Evolutionary conservation across 1,140 invertebrate genomes (phyloP).

Genomic region (Physella acuta): DNA sequence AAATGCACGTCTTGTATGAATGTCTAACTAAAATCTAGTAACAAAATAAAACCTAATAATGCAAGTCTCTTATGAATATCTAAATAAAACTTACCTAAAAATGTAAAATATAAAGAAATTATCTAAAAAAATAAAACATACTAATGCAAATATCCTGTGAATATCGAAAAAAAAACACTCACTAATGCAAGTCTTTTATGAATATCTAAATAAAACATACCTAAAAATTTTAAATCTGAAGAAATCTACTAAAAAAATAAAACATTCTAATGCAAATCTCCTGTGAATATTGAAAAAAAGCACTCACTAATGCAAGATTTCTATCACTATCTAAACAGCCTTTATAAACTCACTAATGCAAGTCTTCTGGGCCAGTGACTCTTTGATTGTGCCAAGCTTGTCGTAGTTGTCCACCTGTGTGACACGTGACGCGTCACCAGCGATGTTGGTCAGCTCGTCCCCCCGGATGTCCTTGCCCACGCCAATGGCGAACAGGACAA

Average conservation of each 20-base stretch:
- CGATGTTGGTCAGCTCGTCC: conserved; percentile 30
- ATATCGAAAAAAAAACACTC: not conserved
- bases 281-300: not conserved
- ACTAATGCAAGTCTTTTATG: not conserved
- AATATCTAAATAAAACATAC: not conserved
- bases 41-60: not conserved
- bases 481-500: conserved; percentile 39
- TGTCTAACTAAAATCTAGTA: too few species aligned
- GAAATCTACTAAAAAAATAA: not conserved
- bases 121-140: too few species aligned
- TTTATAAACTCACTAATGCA: not conserved
- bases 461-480: conserved; percentile 28
- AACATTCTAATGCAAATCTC: not conserved
- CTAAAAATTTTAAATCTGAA: not conserved
- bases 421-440: conserved; percentile 22
- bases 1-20: not conserved
- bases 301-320: not conserved
- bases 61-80: not conserved
- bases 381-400: not conserved
- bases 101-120: not conserved
- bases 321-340: not conserved
- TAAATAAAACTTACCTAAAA: not conserved
- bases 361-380: not conserved
- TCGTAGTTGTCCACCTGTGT: conserved; percentile 6
- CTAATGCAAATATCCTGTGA: not conserved